Percentiles rank a stretch among this genome's conserved stretches.
phyloP scores from a whole-genome alignment of 2,113 vertebrate species.

The Phalacrocorax brasilianus region DNA sequence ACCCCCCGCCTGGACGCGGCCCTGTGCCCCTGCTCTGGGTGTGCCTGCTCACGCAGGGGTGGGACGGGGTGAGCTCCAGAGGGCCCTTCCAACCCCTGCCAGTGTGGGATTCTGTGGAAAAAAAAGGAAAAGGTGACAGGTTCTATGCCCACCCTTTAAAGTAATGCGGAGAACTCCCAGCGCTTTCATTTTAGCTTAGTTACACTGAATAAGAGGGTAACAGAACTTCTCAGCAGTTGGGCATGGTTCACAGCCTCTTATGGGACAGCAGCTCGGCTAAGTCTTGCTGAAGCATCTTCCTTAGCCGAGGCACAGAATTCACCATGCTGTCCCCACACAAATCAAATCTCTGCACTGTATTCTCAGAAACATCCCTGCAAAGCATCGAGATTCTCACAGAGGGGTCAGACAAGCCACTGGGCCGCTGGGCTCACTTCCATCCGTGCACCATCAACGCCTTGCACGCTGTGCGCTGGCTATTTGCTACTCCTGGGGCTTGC shows the following conservation, averaged over 20 bases:
- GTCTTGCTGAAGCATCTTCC: not conserved
- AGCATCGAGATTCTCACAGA: not conserved
- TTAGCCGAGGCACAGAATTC: not conserved
- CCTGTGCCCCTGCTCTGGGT: too few species aligned
- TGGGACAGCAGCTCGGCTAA: not conserved
- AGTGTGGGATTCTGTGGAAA: too few species aligned
- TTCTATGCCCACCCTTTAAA: not conserved
- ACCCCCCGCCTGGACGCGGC: too few species aligned
- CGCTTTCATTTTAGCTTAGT: not conserved
- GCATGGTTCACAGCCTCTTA: not conserved
- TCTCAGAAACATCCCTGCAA: not conserved
- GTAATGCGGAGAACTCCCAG: not conserved
- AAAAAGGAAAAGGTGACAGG: not conserved
- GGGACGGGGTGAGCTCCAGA: too few species aligned
- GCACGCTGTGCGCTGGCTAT: rapidly evolving
- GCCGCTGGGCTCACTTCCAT: not conserved
- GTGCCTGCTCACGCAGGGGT: too few species aligned
- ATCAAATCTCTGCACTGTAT: not conserved
- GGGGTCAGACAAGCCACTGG: rapidly evolving
- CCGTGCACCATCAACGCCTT: rapidly evolving
- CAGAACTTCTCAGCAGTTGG: not conserved
- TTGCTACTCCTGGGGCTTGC: not conserved
- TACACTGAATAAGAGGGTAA: not conserved
- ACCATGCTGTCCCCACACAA: not conserved
- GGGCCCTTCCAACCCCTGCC: too few species aligned